Base-by-base conservation (phyloP, 2,888 invertebrate species). In the Zhuqinia jingwanae region DNA sequence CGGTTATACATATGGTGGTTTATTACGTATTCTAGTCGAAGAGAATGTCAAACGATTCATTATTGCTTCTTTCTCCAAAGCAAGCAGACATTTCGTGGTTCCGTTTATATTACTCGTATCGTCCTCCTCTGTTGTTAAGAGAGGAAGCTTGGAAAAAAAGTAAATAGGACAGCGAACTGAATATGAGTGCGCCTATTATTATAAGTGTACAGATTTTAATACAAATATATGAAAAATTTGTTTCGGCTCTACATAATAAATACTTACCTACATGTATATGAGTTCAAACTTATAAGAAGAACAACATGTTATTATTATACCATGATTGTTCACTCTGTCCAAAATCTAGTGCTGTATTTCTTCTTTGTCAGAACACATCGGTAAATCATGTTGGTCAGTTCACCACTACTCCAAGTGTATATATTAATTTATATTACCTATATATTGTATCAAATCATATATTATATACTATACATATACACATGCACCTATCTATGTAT, bases 11-110 rank as follows among this genome's bases (percentile, higher is more conserved):
- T n/a, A 3, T 36, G 2, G 53, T 17, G 17, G n/a, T 65, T 42
- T 20, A 42, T 65, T 36, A 42, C 10, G 42, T 10, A 65, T 30
- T 65, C 20, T 30, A 42, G 36, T 65, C 8, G 20, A 65, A 42
- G 65, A 20, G 65, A n/a, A 65, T 65, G 65, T 65, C 65, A 65
- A 65, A 65, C 42, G 65, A 65, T 65, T 65, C 65, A 42, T 65
- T 65, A 65, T 65, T 17, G 65, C 65, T 65, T 65, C 65, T 65
- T 42, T 65, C 36, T 65, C 20, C 11, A 42, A 36, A 65, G 36
- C 42, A 20, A 65, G 36, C 36, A 65, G 42, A 42, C 65, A 42
- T 65, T 65, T 65, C 42, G 65, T 65, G 65, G 65, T 42, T 65
- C 65, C 65, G 36, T 63, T n/a, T 65, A 17, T 42, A 15, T n/a